Base-by-base conservation (phyloP, 2,113 vertebrate genomes). In the Syrmaticus mikado region DNA sequence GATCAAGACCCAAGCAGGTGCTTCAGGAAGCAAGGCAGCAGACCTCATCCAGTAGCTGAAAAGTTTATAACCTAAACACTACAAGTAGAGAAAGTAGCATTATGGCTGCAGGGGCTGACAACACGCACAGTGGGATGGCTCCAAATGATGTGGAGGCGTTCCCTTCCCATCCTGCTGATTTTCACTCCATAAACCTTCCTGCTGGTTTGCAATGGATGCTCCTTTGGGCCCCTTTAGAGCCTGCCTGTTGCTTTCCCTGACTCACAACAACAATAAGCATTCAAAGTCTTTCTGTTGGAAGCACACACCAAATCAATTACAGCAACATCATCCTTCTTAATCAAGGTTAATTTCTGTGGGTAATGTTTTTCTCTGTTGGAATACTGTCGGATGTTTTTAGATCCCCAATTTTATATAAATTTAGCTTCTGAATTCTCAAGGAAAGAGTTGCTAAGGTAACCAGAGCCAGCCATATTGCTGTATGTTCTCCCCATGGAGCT, bases 401-500 rank as follows among this genome's bases (percentile, higher is more conserved):
- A 94, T 87, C 91, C 88, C 93, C 53, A 91, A 94, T 96, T 97
- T 94, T 82, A 95, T 97, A 97, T 93, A 97, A 96, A 95, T 96
- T 95, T 96, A 96, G 94, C 92, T 96, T 85, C 65, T 5, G 5
- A 94, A 95, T 96, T 97, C 96, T 97, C 96, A 94, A 87, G 88
- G 94, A 97, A 93, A 92, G 84, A 73, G 97, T 98, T 98, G 97
- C 97, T 96, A 98, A 92, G 97, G 97, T 95, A 98, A 98, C 97
- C 74, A 72, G 82, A 94, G 74, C 92, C 96, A 96, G 73, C 93
- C 97, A 94, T 96, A 80, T 92, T 95, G 93, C 94, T 79, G 38
- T 66, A 21, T 67, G 43, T 43, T 94, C 72, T 96, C 97, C 96
- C 97, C 64, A 73, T 76, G 96, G 95, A 97, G 96, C 79, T 90